These are phyloP conservation scores for Cetoscarus ocellatus DNA, from an alignment of 2,797 vertebrate genomes.

Conservation along the genomic window DNA sequence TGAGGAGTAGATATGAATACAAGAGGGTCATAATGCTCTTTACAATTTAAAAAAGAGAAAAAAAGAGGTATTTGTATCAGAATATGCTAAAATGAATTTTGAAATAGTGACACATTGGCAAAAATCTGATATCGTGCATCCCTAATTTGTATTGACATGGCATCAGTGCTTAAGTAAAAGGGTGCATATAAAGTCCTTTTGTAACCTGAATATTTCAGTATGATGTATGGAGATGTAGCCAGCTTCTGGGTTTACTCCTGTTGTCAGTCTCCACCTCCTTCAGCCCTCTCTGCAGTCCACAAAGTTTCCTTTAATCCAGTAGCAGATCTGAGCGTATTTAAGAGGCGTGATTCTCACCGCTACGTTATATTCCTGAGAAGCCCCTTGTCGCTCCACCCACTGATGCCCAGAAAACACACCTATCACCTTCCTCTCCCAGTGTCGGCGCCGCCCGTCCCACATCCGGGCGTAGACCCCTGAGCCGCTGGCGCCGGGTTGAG, in stretches of 20 bases:
- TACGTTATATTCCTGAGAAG: slow-evolving; percentile 95
- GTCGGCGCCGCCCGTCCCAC: slow-evolving; percentile 90
- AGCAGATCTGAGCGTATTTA: slow-evolving; percentile 99
- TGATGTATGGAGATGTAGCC: neutral
- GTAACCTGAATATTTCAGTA: slow-evolving; percentile 3
- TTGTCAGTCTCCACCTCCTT: slow-evolving; percentile 41
- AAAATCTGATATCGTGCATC: too few relatives aligned
- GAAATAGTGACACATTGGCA: too few relatives aligned
- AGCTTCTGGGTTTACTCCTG: neutral
- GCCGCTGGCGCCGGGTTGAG: slow-evolving; percentile 95
- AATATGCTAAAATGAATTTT: too few relatives aligned
- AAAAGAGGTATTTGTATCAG: too few relatives aligned
- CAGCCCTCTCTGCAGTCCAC: slow-evolving; percentile 94
- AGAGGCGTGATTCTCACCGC: slow-evolving; percentile 97
- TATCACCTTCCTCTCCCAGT: slow-evolving; percentile 97
- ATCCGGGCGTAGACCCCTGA: slow-evolving; percentile 97
- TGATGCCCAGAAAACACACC: slow-evolving; percentile 98
- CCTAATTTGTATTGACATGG: too few relatives aligned
- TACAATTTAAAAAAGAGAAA: too few relatives aligned
- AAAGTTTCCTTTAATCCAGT: slow-evolving; percentile 99
- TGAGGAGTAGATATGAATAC: too few relatives aligned
- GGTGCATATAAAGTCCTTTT: slow-evolving; percentile 4
- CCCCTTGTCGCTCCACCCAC: slow-evolving; percentile 95
- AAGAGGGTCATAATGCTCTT: too few relatives aligned
- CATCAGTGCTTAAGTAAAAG: slow-evolving; percentile 39